These are phyloP conservation scores for Euwallacea fornicatus DNA, from an alignment of 1,140 invertebrate species.

Conservation along the genomic window DNA sequence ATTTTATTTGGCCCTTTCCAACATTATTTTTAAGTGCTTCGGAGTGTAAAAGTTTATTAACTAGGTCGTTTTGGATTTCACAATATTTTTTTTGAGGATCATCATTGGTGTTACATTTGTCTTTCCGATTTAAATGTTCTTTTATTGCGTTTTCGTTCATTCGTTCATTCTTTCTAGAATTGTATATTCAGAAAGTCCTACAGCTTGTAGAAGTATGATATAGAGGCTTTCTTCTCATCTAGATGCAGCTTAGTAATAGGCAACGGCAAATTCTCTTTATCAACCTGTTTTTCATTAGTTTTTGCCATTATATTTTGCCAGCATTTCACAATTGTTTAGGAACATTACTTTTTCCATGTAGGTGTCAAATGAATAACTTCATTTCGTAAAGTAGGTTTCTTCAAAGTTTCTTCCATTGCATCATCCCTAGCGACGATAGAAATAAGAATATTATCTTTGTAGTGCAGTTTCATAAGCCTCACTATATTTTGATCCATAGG, in stretches of 20 bases:
- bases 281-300: conserved; percentile 13
- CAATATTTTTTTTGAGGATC: conserved; percentile 17
- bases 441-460: conserved; percentile 40
- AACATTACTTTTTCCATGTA: conserved; percentile 40
- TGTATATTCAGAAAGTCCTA: conserved; percentile 17
- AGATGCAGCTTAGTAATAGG: background rate
- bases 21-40: conserved; percentile 16
- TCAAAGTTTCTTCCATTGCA: conserved; percentile 29
- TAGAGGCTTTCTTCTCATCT: conserved; percentile 1
- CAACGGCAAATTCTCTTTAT: conserved; percentile 30
- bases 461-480: conserved; percentile 41
- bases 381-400: conserved; percentile 42
- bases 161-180: conserved; percentile 11
- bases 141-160: conserved; percentile 14
- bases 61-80: conserved; percentile 9
- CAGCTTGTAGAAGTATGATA: conserved; percentile 11
- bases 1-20: conserved; percentile 30
- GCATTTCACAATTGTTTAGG: conserved; percentile 34
- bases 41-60: conserved; percentile 12
- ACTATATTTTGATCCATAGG: conserved; percentile 52
- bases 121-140: background rate
- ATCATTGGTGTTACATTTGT: background rate
- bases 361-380: conserved; percentile 36
- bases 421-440: conserved; percentile 19
- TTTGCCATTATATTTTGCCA: conserved; percentile 34